A percentile compares a stretch with the other conserved stretches of the same genome.
These are phyloP conservation scores for Schizothorax lantsangensis DNA, from an alignment of 2,797 vertebrate species.

Conservation along the genomic window DNA sequence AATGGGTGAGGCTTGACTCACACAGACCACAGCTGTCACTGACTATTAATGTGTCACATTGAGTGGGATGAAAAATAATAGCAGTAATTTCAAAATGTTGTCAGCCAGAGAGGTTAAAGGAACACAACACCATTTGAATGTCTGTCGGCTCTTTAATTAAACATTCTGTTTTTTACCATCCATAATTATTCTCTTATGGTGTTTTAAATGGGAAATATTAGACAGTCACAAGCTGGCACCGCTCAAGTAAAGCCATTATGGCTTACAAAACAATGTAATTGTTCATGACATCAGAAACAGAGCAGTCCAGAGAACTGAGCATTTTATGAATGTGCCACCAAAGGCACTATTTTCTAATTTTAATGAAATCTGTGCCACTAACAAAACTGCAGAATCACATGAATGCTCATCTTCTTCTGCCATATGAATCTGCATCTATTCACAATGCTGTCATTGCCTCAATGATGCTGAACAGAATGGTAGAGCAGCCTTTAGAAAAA, in stretches of 20 bases:
- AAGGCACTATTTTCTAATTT: not conserved
- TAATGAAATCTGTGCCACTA: constrained; percentile 1
- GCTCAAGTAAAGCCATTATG: not conserved
- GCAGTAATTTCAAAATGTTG: constrained; percentile 25
- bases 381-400: not conserved
- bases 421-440: not conserved
- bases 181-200: constrained; percentile 29
- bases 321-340: constrained; percentile 1
- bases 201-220: constrained; percentile 27
- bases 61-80: constrained; percentile 39
- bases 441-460: not conserved
- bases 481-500: not conserved
- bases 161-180: constrained; percentile 18
- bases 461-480: not conserved
- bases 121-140: constrained; percentile 22
- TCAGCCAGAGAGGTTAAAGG: constrained; percentile 23
- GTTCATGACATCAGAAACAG: constrained; percentile 7
- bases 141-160: constrained; percentile 25
- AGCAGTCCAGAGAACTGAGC: not conserved
- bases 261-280: constrained; percentile 34
- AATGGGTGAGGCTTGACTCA: constrained; percentile 21
- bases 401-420: not conserved
- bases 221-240: constrained; percentile 16
- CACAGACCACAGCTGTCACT: constrained; percentile 39
- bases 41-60: constrained; percentile 39